Evolutionary conservation across 2,797 vertebrate genomes (phyloP).

Genomic region (Dermochelys coriacea): DNA sequence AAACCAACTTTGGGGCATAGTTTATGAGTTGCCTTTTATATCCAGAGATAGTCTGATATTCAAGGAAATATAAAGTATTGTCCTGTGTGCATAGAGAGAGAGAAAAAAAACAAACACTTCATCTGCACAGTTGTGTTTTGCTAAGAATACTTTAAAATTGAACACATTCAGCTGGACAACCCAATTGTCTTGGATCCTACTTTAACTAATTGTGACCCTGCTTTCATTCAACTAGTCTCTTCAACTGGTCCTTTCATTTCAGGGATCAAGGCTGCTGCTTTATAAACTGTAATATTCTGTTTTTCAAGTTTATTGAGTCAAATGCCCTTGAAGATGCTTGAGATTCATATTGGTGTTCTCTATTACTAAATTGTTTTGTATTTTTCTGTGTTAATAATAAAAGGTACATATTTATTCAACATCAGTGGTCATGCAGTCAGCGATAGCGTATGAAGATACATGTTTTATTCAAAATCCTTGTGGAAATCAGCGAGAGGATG

Average conservation of each 20-base stretch:
- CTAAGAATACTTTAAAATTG: background rate
- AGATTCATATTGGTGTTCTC: constrained; percentile 61
- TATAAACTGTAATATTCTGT: constrained; percentile 63
- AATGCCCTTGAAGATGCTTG: constrained; percentile 77
- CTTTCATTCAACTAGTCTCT: constrained; percentile 58
- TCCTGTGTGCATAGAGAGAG: no score
- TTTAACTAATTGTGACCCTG: constrained; percentile 69
- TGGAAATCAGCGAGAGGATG: constrained; percentile 10
- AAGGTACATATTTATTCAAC: constrained; percentile 70
- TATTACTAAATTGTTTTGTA: constrained; percentile 75
- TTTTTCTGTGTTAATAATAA: constrained; percentile 70
- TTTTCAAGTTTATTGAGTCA: constrained; percentile 75
- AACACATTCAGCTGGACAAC: rapidly evolving
- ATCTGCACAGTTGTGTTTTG: background rate
- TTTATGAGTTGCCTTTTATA: background rate
- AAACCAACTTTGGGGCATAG: background rate
- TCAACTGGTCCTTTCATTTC: constrained; percentile 66
- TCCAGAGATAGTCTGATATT: background rate
- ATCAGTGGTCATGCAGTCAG: constrained; percentile 28
- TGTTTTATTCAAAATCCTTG: constrained; percentile 62
- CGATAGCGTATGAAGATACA: background rate
- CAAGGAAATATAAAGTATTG: background rate
- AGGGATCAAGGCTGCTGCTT: constrained; percentile 45
- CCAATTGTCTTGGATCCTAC: constrained; percentile 13
- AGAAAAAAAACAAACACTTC: background rate